phyloP scores from a whole-genome alignment of 2,797 vertebrate species.

The Coreius guichenoti region DNA sequence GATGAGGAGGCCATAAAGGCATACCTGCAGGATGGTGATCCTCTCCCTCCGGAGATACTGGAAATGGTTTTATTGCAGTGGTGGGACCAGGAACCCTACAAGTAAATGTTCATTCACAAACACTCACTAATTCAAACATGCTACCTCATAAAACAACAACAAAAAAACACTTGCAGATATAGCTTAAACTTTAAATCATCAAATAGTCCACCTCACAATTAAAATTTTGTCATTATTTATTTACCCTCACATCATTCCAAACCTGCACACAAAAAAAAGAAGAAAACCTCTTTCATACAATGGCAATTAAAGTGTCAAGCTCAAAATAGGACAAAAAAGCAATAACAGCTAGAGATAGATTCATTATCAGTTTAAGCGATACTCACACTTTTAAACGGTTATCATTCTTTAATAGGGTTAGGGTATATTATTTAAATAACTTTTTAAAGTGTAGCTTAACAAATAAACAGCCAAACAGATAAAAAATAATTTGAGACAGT shows the following conservation, averaged over 20 bases:
- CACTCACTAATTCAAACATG: constrained; percentile 5
- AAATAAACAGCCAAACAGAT: background rate
- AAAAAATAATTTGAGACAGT: background rate
- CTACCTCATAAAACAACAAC: background rate
- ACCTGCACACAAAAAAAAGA: background rate
- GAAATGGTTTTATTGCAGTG: constrained; percentile 83
- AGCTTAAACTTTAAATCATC: background rate
- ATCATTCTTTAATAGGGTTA: background rate
- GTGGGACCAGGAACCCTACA: constrained; percentile 92
- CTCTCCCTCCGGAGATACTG: constrained; percentile 81
- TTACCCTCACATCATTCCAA: background rate
- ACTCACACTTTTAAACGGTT: background rate
- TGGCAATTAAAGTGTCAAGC: background rate
- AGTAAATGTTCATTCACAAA: constrained; percentile 70
- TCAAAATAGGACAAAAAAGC: background rate
- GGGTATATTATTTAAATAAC: background rate
- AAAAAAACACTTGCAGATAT: background rate
- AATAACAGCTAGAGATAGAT: background rate
- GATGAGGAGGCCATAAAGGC: constrained; percentile 87
- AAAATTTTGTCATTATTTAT: background rate
- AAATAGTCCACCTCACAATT: background rate
- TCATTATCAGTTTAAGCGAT: background rate
- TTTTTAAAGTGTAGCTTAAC: background rate
- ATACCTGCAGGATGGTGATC: constrained; percentile 78
- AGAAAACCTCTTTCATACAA: background rate